phyloP scores from a whole-genome alignment of 2,113 vertebrate genomes.

The Hippopotamus amphibius region DNA sequence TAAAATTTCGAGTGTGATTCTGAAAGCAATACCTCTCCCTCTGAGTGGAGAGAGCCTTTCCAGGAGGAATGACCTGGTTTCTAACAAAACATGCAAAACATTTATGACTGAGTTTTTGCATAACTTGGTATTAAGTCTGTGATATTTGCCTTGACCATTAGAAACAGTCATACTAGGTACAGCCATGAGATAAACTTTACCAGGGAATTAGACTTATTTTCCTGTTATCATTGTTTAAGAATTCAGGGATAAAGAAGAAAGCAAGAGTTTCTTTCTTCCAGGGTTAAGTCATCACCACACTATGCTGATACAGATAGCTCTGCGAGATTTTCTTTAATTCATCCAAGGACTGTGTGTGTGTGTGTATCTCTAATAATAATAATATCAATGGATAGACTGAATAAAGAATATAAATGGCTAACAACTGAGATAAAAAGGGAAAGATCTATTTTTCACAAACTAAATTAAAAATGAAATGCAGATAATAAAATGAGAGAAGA shows the following conservation, averaged over 20 bases:
- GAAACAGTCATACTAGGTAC: not conserved
- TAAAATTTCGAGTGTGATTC: not conserved
- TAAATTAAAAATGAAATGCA: not conserved
- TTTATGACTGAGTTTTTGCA: not conserved
- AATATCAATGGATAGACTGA: not conserved
- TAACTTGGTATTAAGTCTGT: not conserved
- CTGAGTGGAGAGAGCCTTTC: not conserved
- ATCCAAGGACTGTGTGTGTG: not conserved
- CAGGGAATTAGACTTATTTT: not conserved
- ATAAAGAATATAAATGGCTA: not conserved
- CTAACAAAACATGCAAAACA: not conserved
- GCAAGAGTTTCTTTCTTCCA: not conserved
- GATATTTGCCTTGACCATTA: not conserved
- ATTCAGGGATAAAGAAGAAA: not conserved
- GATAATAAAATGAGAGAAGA: conserved; percentile 5
- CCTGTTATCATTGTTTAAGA: not conserved
- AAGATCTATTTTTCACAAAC: not conserved
- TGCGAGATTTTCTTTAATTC: not conserved
- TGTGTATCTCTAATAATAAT: not conserved
- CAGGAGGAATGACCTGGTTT: not conserved
- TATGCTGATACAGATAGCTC: not conserved
- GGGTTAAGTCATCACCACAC: not conserved
- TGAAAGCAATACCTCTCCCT: not conserved
- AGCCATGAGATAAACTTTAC: not conserved
- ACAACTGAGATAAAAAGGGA: not conserved